Base-by-base conservation (phyloP, 92 coral and sea anemone genomes). In the Parazoanthus atlanticus region DNA sequence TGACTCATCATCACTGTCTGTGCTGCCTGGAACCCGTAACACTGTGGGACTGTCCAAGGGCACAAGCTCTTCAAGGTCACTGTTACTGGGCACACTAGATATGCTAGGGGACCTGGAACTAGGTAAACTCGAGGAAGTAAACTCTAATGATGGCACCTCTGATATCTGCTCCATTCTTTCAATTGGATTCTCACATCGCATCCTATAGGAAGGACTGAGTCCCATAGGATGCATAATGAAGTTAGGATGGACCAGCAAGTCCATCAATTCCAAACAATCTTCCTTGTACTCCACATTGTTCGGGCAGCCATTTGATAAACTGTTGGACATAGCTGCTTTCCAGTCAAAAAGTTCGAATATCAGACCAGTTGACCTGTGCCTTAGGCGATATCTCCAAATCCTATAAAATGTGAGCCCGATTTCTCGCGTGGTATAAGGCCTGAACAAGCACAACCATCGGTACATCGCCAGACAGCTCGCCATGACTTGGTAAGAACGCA, bases 291-390 rank as follows among this genome's bases (percentile, higher is more conserved):
- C 79, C 19, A 67, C 89, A 21, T 93, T 88, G 29, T 93, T 73
- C 3, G 99, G 99, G 40, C 95, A 91, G 8, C 99, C 99, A 36
- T 90, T 94, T 1, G 96, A 92, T 31, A 97, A 90, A 16, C 93
- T 94, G 33, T 97, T 95, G 1, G 98, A 95, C 99, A 97, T 97
- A 0, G 99, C 99, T 0, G 99, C 99, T 47, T 97, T 97, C 99
- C 99, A 97, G 89, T 97, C 99, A 78, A 89, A 97, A 26, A 96
- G 82, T 70, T 97, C 99, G 88, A 97, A 97, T 61, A 94, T 90
- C 36, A 93, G 89, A 32, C 98, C 96, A 0, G 97, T 95, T 38
- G 89, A 91, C 64, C 89, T 83, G 85, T 97, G 99, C 80, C 96
- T 93, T 26, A 97, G 83, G 25, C 98, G 96, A 36, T 92, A 93